Evolutionary conservation across 2,888 invertebrate species (phyloP).

Genomic region (Meloe dianella): DNA sequence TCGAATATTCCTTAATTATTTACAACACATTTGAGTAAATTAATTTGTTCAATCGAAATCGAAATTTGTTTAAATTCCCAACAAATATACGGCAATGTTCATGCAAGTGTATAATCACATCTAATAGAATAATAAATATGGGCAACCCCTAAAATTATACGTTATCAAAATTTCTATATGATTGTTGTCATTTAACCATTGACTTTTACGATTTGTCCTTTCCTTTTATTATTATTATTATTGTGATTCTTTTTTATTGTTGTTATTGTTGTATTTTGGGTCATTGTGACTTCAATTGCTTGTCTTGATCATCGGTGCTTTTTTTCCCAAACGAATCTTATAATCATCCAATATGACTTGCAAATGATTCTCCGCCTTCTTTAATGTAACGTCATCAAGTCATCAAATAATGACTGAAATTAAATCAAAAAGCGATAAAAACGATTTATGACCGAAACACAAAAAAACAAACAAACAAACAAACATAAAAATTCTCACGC

Average conservation of each 20-base stretch:
- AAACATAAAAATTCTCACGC: conserved; percentile 41
- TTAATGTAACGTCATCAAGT: not conserved
- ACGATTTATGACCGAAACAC: conserved; percentile 13
- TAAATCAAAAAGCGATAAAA: conserved; percentile 9
- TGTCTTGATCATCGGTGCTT: not conserved
- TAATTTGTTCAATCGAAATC: too few relatives aligned
- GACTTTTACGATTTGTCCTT: too few relatives aligned
- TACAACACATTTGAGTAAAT: not conserved
- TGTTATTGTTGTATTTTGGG: not conserved
- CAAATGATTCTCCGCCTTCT: conserved; percentile 7
- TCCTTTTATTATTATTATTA: too few relatives aligned
- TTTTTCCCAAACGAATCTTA: conserved; percentile 2
- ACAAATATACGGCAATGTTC: too few relatives aligned
- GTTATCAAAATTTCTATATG: not conserved
- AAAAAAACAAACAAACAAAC: not conserved
- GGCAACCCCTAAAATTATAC: not conserved
- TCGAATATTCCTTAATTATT: conserved; percentile 4
- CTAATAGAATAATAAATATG: too few relatives aligned
- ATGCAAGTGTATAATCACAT: too few relatives aligned
- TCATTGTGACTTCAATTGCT: not conserved
- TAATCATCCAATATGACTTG: conserved; percentile 10
- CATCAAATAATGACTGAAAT: conserved; percentile 31
- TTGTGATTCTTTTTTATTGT: not conserved
- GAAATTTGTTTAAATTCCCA: too few relatives aligned
- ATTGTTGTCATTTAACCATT: too few relatives aligned